Base-by-base conservation (phyloP, 2,797 vertebrate species). In the Acropternis orthonyx region DNA sequence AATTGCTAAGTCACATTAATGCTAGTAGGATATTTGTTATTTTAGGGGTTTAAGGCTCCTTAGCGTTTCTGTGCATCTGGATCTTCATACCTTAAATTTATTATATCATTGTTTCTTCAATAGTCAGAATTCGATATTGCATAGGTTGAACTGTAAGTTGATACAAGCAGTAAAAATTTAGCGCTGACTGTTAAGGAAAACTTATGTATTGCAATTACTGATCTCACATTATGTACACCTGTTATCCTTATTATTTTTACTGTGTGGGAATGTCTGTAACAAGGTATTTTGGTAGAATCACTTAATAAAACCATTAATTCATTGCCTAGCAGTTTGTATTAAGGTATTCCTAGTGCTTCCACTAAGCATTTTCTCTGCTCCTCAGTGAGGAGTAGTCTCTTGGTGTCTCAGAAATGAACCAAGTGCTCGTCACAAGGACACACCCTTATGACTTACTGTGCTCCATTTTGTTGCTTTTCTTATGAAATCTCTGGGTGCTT, bases 381-480 rank as follows among this genome's bases (percentile, higher is more conserved):
- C 24, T 55, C 0, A 0, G 5, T 34, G 48, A 83, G 36, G 17
- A 61, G 14, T 39, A 61, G 14, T 39, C 39, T 71, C 65, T 59
- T 12, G 39, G 28, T 55, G 14, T 39, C 54, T 77, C 63, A 54
- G 61, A 81, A 89, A 54, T 24, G 76, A 82, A 68, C 4, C 20
- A 17, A 89, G 46, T 5, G 1, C 24, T 72, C 65, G n/a, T 28
- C 56, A 36, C 46, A 39, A 88, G 32, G 69, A n/a, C 72, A 86
- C 44, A 61, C 15, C 12, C 62, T 62, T 72, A 32, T 69, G 15
- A 54, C 14, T 85, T 66, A 30, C n/a, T 36, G 5, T 39, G 36
- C 56, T 87, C 43, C 32, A 28, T 56, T 77, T 54, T 67, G 19
- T 43, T 55, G 4, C 26, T 78, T 83, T 36, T 63, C 13, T 78